Base-by-base conservation (phyloP, 2,113 vertebrate species). In the Machaerirhynchus nigripectus region DNA sequence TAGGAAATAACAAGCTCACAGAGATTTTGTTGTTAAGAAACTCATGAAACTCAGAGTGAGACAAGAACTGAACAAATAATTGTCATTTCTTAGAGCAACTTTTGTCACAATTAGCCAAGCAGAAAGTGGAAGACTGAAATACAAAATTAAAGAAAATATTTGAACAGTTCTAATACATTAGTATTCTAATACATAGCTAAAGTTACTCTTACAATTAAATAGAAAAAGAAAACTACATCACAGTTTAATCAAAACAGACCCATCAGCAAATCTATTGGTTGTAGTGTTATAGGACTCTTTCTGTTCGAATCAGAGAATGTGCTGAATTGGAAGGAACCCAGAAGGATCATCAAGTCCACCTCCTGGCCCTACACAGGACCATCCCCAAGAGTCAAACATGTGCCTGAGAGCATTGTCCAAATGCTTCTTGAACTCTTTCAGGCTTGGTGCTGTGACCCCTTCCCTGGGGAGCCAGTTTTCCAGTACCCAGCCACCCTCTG, bases 401-500 rank as follows among this genome's bases (percentile, higher is more conserved):
- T 42, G 7, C 15, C 31, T 6, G 6, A 71, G 2, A 64, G 31
- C 16, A 18, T 7, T 64, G 35, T 42, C 11, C 31, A 73, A 56
- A 9, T 8, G 3, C 11, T 80, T 35, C 16, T 42, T 49, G 9
- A 64, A 10, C 35, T 64, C 42, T 64, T 13, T 20, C 47, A 55
- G 3, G 4, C 0, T 79, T 40, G 30, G 7, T 56, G 50, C 9
- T 56, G 26, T 22, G 26, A 64, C 17, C 11, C 1, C 21, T 49
- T 56, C 35, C 14, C 26, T 64, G 30, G 6, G 7, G 2, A 64
- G 6, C 26, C 24, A 35, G 7, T 26, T 47, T 24, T n/a, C n/a
- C 40, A 47, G 5, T 8, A 9, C 6, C 28, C 19, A 61, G 0
- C 1, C 12, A 46, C 4, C 8, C 15, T 39, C 23, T 47, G 10